Base-by-base conservation (phyloP, 2,888 invertebrate species). In the Melinaea menophilus region DNA sequence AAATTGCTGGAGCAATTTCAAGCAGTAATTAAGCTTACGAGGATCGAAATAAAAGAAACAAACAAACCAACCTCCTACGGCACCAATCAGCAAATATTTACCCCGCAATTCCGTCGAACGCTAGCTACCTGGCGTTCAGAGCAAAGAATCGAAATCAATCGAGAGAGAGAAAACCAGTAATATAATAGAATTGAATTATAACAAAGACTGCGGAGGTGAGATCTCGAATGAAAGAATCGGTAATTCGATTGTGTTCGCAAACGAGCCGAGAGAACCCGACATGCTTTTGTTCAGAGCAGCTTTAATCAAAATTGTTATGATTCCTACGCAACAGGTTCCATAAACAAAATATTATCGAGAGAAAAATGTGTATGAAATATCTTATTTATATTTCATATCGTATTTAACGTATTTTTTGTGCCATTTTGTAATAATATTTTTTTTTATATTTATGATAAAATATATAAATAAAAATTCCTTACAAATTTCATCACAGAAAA, bases 111-210 rank as follows among this genome's bases (percentile, higher is more conserved):
- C 67, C 66, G 60, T 45, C 60, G 59, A 68, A 65, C 72, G 64
- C 72, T 51, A 11, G 62, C 76, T 78, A 81, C 84, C 82, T 82
- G 81, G 73, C 75, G 70, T 75, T 74, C 71, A 74, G 72, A 75
- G 73, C 74, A 75, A 78, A 76, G 71, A 66, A 67, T 71, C 72
- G 69, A 79, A 88, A 86, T 84, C 88, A 89, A 88, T 89, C 84
- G 86, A 82, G 78, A 79, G 81, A 81, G 81, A 84, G 41, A 86
- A 86, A 84, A 79, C 75, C 73, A 81, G 84, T 86, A 85, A 86
- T 85, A 86, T 85, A 85, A 90, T 85, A 79, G 85, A 88, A 90
- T 89, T 87, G 86, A 89, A 89, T 90, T 88, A 90, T 90, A 83
- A 85, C 84, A 83, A 86, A 86, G 86, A 82, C 81, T 79, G 79